Evolutionary conservation across 2,888 invertebrate genomes (phyloP), one percentile per base, ranked within the genome.

Genomic region (Liposcelis brunnea): DNA sequence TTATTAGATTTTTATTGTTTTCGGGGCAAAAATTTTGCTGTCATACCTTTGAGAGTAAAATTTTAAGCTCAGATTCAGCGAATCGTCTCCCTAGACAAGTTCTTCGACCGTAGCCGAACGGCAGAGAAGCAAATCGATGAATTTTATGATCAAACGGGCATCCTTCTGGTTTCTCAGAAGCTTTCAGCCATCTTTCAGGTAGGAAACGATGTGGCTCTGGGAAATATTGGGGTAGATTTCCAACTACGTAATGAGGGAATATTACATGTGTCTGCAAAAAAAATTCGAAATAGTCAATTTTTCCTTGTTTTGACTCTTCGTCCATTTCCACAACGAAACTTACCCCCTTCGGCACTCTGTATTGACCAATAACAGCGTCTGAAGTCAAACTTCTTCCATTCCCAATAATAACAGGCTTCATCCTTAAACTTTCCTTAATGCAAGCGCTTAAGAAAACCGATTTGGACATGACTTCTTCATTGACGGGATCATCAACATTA

Each of bases 401-500:
- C 33, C 84, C 85, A 56, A 82, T 73, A 50, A 82, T 81, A 12
- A 85, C 82, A 7, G 85, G 86, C 60, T 79, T 80, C 63, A 86
- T 77, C 57, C 85, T 81, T 54, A 82, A 62, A 1, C 81, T 74
- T 64, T 84, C 83, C 60, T 81, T 83, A 50, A 84, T 74, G 57
- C 81, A 83, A 16, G 82, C 81, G 54, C 74, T 73, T 47, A 84
- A 66, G 61, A 77, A 84, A 21, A 75, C 75, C 57, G 81, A 65
- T 52, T 68, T 70, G 52, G 77, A 75, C 54, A 80, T 68, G 52
- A 70, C 71, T 51, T 67, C 66, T 52, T 71, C 68, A 52, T 70
- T 72, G 51, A 81, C 64, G 50, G 64, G 66, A 2, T 68, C 62
- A 57, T 71, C 68, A 26, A 60, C 60, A 48, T 56, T 59, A 8